These are phyloP conservation scores for Penaeus chinensis DNA, from an alignment of 1,140 invertebrate species.

Conservation along the genomic window DNA sequence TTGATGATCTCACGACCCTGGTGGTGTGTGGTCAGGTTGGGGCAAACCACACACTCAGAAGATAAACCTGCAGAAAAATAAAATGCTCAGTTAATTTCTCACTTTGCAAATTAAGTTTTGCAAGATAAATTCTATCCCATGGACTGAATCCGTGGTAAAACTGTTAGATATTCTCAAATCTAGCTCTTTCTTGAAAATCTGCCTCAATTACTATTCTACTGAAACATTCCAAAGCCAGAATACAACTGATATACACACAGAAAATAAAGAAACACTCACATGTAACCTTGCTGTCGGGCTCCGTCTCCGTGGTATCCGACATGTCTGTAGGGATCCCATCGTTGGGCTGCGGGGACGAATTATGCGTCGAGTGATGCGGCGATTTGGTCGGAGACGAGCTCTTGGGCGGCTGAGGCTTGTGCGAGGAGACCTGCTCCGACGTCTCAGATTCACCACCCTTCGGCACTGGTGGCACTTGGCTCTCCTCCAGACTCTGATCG, in stretches of 20 bases:
- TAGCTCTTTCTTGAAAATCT: neutral
- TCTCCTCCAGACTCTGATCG: slow-evolving; percentile 47
- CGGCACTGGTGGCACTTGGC: slow-evolving; percentile 34
- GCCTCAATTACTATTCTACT: too few species aligned
- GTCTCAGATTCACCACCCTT: slow-evolving; percentile 51
- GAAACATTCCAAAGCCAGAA: neutral
- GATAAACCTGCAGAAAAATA: slow-evolving; percentile 62
- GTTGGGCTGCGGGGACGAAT: slow-evolving; percentile 35
- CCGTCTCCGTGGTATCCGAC: slow-evolving; percentile 86
- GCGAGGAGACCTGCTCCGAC: slow-evolving; percentile 32
- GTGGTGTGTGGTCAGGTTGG: slow-evolving; percentile 74
- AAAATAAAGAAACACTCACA: slow-evolving; percentile 32
- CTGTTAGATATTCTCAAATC: neutral
- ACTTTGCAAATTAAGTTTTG: slow-evolving; percentile 1
- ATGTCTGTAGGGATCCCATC: slow-evolving; percentile 77
- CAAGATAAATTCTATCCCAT: slow-evolving; percentile 15
- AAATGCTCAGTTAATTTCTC: slow-evolving; percentile 6
- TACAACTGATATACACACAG: neutral
- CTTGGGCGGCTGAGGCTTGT: neutral
- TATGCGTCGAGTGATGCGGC: slow-evolving; percentile 50
- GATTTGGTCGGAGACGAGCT: slow-evolving; percentile 47
- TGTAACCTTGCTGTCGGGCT: slow-evolving; percentile 68
- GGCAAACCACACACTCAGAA: slow-evolving; percentile 66
- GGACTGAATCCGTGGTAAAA: too few species aligned
- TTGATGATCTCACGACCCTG: slow-evolving; percentile 81